Conservation (phyloP, 2,888 invertebrate species). For the Caradrina clavipalpis region DNA sequence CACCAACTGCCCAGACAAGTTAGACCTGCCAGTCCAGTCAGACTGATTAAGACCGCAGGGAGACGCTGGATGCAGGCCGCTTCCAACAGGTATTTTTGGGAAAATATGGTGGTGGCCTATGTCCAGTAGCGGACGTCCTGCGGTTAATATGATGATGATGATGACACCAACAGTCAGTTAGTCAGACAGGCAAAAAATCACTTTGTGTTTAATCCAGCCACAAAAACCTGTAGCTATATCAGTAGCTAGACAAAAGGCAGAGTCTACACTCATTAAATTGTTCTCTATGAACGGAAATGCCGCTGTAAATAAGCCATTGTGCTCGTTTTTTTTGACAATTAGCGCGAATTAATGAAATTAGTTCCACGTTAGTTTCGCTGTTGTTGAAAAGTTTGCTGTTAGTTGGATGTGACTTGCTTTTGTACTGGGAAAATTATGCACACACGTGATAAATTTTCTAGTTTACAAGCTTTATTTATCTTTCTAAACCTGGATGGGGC, state of each 20-base stretch:
- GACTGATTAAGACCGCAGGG: too few species aligned
- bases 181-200: slow-evolving; percentile 8
- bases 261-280: slow-evolving; percentile 41
- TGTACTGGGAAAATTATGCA: not conserved
- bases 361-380: slow-evolving; percentile 49
- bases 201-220: not conserved
- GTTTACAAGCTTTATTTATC: too few species aligned
- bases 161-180: not conserved
- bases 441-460: not conserved
- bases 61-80: too few species aligned
- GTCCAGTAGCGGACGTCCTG: too few species aligned
- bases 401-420: slow-evolving; percentile 10
- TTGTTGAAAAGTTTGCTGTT: slow-evolving; percentile 12
- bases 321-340: slow-evolving; percentile 67
- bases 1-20: too few species aligned
- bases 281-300: slow-evolving; percentile 61
- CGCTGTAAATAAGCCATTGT: slow-evolving; percentile 63
- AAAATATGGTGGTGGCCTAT: too few species aligned
- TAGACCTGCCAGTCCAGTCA: too few species aligned
- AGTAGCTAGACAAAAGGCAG: slow-evolving; percentile 35
- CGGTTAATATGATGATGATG: too few species aligned
- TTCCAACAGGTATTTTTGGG: too few species aligned
- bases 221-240: slow-evolving; percentile 25
- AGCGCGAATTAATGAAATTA: slow-evolving; percentile 62
- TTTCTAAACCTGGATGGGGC: too few species aligned